phyloP scores from a whole-genome alignment of 1,140 invertebrate genomes.

The Drosophila trapezifrons region DNA sequence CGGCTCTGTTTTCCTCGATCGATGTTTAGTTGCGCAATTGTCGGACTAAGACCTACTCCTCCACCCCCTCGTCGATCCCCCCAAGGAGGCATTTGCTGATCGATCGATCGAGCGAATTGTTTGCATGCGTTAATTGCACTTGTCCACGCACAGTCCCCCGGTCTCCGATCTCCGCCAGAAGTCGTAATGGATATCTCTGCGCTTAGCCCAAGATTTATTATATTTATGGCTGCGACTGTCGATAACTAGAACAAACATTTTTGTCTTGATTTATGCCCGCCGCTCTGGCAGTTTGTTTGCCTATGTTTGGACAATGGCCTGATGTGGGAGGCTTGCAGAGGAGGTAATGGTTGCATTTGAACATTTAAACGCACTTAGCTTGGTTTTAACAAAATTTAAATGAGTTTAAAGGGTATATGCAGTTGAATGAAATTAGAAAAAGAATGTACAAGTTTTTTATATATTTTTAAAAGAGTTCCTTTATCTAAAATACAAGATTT shows the following conservation, averaged over 20 bases:
- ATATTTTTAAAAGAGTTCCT: not conserved
- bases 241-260: constrained; percentile 71
- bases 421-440: too few species aligned
- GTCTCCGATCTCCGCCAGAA: not conserved
- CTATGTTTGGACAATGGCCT: constrained; percentile 76
- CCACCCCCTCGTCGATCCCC: constrained; percentile 12
- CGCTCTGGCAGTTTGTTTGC: constrained; percentile 58
- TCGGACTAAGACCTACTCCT: constrained; percentile 7
- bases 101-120: constrained; percentile 19
- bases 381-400: not conserved
- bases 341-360: constrained; percentile 18
- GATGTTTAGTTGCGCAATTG: constrained; percentile 65
- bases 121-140: constrained; percentile 74
- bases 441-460: not conserved
- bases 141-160: constrained; percentile 59
- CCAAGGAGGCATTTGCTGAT: constrained; percentile 45
- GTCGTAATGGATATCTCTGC: constrained; percentile 22
- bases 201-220: constrained; percentile 47
- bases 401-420: not conserved
- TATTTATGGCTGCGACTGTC: constrained; percentile 35
- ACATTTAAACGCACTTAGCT: constrained; percentile 75
- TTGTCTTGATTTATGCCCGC: constrained; percentile 74
- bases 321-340: constrained; percentile 16
- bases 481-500: too few species aligned
- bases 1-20: constrained; percentile 28